Conservation (phyloP, 2,888 invertebrate species). For the Agrenia bidenticulata region DNA sequence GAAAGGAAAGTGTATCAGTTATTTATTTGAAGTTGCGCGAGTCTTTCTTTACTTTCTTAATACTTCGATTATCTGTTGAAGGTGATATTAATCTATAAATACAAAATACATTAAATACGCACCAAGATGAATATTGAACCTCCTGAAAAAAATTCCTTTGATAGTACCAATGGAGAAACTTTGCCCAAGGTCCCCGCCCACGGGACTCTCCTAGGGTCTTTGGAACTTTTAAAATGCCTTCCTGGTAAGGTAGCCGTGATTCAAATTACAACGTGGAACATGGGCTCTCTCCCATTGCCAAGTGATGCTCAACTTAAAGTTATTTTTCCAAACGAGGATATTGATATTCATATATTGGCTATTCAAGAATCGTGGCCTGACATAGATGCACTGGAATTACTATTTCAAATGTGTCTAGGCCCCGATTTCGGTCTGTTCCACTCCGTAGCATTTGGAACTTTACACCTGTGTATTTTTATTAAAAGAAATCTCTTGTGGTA, state of each 20-base stretch:
- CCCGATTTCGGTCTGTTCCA: constrained; percentile 89
- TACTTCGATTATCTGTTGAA: too few species aligned
- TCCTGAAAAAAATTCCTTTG: too few species aligned
- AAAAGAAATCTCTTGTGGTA: constrained; percentile 94
- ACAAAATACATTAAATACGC: too few species aligned
- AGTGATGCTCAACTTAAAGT: constrained; percentile 47
- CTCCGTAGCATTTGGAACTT: constrained; percentile 80
- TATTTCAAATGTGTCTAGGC: constrained; percentile 87
- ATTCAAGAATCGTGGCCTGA: constrained; percentile 91
- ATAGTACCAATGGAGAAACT: too few species aligned
- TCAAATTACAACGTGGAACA: constrained; percentile 94
- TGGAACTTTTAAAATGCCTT: constrained; percentile 81
- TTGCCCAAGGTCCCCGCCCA: too few species aligned
- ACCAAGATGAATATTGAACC: too few species aligned
- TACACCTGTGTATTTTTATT: constrained; percentile 84
- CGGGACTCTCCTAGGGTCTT: constrained; percentile 70
- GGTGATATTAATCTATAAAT: too few species aligned
- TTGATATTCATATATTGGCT: constrained; percentile 85
- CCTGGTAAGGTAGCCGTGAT: constrained; percentile 72
- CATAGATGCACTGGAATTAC: constrained; percentile 83
- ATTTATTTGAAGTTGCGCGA: too few species aligned
- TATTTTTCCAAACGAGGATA: constrained; percentile 45
- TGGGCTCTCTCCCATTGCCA: constrained; percentile 76
- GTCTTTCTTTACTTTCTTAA: too few species aligned
- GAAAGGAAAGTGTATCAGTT: too few species aligned